Conservation (phyloP, 2,888 invertebrate genomes). For the Bellardia pandia region DNA sequence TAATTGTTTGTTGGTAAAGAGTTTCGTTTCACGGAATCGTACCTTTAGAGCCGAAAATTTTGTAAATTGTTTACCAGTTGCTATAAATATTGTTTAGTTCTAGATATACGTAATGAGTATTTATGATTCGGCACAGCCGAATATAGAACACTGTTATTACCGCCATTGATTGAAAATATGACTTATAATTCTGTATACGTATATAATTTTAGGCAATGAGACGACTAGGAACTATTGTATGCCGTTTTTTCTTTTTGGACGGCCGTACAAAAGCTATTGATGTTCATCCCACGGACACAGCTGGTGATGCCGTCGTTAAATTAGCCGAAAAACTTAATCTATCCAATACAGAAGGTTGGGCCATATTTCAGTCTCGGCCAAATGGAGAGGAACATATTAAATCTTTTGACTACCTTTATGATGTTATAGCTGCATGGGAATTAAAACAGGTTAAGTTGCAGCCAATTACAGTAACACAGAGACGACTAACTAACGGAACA, state of each 20-base stretch:
- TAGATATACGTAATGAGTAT: no score
- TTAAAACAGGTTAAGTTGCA: constrained; percentile 87
- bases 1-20: no score
- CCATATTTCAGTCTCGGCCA: constrained; percentile 94
- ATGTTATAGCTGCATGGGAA: constrained; percentile 98
- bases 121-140: no score
- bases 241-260: constrained; percentile 97
- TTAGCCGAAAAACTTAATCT: constrained; percentile 95
- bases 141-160: no score
- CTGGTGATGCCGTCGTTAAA: constrained; percentile 94
- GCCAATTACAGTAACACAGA: constrained; percentile 85
- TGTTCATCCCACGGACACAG: constrained; percentile 97
- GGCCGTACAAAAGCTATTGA: constrained; percentile 97
- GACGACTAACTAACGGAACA: constrained; percentile 88
- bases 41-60: no score
- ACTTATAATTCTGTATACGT: not conserved
- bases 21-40: no score
- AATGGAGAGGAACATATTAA: constrained; percentile 95
- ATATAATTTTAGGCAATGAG: constrained; percentile 90
- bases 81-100: no score
- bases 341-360: constrained; percentile 95
- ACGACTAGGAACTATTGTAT: constrained; percentile 95
- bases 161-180: no score
- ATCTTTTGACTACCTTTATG: constrained; percentile 95
- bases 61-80: no score